Conservation (phyloP, 2,888 invertebrate species). For the Idaea dimidiata region DNA sequence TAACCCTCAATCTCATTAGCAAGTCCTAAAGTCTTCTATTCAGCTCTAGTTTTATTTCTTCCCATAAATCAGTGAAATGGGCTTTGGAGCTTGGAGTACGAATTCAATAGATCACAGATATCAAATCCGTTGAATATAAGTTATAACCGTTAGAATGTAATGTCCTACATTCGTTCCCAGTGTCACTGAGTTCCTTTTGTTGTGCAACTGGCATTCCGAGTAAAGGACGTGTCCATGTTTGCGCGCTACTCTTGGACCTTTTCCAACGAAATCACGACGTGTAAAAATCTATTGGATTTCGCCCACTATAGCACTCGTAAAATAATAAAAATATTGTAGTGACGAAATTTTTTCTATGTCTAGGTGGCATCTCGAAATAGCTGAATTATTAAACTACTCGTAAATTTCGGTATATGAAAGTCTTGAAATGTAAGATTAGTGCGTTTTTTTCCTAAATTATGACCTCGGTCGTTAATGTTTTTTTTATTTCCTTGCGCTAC, state of each 20-base stretch:
- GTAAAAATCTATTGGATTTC: slow-evolving; percentile 53
- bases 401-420: not conserved
- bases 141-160: not conserved
- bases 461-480: not conserved
- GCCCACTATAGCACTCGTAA: slow-evolving; percentile 42
- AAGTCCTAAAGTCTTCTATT: too few species aligned
- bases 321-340: slow-evolving; percentile 43
- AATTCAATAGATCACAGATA: not conserved
- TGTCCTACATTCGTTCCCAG: not conserved
- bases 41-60: too few species aligned
- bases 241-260: slow-evolving; percentile 58
- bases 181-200: slow-evolving; percentile 26
- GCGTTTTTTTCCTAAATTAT: not conserved
- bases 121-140: not conserved
- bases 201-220: slow-evolving; percentile 42
- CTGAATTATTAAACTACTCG: not conserved
- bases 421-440: not conserved
- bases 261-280: slow-evolving; percentile 51
- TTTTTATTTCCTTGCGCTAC: not conserved
- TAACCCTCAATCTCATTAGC: too few species aligned
- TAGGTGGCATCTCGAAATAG: not conserved
- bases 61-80: not conserved
- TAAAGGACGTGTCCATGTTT: slow-evolving; percentile 58
- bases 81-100: not conserved
- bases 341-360: slow-evolving; percentile 21